Base-by-base conservation (phyloP, 1,140 invertebrate genomes). In the Drosophila baimaii region DNA sequence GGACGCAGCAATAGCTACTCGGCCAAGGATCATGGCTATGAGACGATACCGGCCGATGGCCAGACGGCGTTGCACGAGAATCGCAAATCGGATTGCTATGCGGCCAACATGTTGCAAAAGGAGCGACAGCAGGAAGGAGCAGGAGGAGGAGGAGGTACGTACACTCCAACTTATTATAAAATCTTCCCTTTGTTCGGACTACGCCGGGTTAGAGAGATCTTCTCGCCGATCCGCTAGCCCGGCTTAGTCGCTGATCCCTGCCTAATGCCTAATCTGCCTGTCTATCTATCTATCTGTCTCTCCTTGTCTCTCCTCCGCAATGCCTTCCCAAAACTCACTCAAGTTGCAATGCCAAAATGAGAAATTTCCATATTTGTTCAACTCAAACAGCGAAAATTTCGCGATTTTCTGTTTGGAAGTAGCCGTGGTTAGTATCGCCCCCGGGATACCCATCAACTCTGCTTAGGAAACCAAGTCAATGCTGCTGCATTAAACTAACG, bases 11-110 rank as follows among this genome's bases (percentile, higher is more conserved):
- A 90, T 46, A 91, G 90, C 56, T 91, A 91, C 46, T 77, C 83
- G 12, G 79, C 89, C 19, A 92, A 92, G 51, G 94, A 95, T 91
- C 94, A 94, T n/a, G 94, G 94, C 7, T 95, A 95, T 79, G 95
- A 95, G 88, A 95, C 94, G 33, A 94, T 94, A 66, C 93, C 93
- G 2, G 91, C 92, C 0, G 93, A 94, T 58, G 82, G 91, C 23
- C 61, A 63, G 39, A 47, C 71, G 52, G 41, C 66, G 15, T 33
- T 77, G 12, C 76, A 82, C 8, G 73, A 88, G 62, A 92, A 93
- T 80, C 92, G 91, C 69, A 70, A 94, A 92, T 81, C 93, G 92
- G 77, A 92, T 74, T 88, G 91, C 21, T 92, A 92, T 66, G 84
- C 83, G n/a, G 64, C 85, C 2, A 91, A 74, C 31, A 81, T 92